Base-by-base conservation (phyloP, 2,888 invertebrate genomes). In the Eudemis profundana region DNA sequence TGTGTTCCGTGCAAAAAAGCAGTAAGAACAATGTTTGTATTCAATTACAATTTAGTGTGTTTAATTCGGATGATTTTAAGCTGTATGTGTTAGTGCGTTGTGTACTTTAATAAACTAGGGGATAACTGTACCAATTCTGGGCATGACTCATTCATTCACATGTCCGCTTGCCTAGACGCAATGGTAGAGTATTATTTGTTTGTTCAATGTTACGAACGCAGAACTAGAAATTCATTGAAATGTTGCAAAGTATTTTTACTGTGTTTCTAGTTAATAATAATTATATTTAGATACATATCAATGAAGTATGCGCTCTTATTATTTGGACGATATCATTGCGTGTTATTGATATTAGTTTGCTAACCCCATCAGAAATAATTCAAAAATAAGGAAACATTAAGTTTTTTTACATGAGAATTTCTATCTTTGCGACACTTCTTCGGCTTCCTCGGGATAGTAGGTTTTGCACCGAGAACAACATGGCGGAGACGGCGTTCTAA, bases 401-500 rank as follows among this genome's bases (percentile, higher is more conserved):
- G 33, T 36, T 14, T 29, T 12, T 44, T 15, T 44, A 17, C 19
- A 51, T 38, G 29, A 15, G n/a, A 53, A 23, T 27, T 27, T 23
- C 36, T 63, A 77, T 81, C 72, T 81, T 75, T 76, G 80, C 81
- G 83, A 84, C 86, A 85, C 79, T 83, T 83, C 79, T 80, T 80
- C 79, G 74, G 77, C 77, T 85, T 84, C 79, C 79, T 82, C 78
- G 78, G 84, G 87, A 83, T 89, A 83, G 86, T 90, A 87, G 89
- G 86, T 90, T 91, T 91, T 90, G 88, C 90, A 87, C 87, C 75
- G 84, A 87, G 86, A 89, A 86, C 91, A 91, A 91, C 91, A 91
- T 91, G 92, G 91, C 91, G 92, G 90, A 87, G 90, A 87, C 88
- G 89, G 87, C 81, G 89, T 90, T 92, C 92, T 92, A 92, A 89